Conservation (phyloP, 35 echinoderm and acorn worm genomes). For the Heliocidaris tuberculata region DNA sequence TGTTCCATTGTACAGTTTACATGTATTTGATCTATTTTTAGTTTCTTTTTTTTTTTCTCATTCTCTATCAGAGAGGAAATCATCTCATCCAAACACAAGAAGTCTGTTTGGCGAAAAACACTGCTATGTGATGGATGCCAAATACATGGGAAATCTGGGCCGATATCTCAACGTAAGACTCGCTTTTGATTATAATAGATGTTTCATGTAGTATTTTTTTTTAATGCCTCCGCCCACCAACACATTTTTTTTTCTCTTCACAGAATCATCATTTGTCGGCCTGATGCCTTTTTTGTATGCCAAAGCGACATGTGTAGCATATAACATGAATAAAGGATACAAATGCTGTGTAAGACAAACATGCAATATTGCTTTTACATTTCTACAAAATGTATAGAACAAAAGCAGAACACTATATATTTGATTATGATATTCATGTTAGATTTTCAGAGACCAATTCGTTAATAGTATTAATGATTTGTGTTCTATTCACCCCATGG, state of each 20-base stretch:
- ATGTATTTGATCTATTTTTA: too few relatives aligned
- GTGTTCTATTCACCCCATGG: too few relatives aligned
- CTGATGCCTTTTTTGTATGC: neutral
- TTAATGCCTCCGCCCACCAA: too few relatives aligned
- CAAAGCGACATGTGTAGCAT: neutral
- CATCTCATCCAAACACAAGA: conserved; percentile 54
- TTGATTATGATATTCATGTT: too few relatives aligned
- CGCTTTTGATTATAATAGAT: neutral
- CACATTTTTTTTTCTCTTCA: neutral
- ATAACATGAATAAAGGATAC: neutral
- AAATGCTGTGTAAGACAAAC: too few relatives aligned
- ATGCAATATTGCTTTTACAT: too few relatives aligned
- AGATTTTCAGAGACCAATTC: too few relatives aligned
- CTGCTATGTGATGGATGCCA: conserved; percentile 95
- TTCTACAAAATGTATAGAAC: too few relatives aligned
- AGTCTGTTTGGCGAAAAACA: conserved; percentile 82
- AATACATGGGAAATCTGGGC: conserved; percentile 84
- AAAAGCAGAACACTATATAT: too few relatives aligned
- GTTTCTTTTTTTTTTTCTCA: neutral
- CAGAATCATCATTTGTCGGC: neutral
- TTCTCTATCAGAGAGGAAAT: neutral
- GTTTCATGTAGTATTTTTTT: neutral
- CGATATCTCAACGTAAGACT: conserved; percentile 95
- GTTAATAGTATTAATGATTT: too few relatives aligned
- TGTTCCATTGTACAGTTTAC: too few relatives aligned